Percentiles rank a stretch among this genome's conserved stretches.
Conservation (phyloP, 2,113 vertebrate genomes). For the Forbesichthys agassizii region DNA sequence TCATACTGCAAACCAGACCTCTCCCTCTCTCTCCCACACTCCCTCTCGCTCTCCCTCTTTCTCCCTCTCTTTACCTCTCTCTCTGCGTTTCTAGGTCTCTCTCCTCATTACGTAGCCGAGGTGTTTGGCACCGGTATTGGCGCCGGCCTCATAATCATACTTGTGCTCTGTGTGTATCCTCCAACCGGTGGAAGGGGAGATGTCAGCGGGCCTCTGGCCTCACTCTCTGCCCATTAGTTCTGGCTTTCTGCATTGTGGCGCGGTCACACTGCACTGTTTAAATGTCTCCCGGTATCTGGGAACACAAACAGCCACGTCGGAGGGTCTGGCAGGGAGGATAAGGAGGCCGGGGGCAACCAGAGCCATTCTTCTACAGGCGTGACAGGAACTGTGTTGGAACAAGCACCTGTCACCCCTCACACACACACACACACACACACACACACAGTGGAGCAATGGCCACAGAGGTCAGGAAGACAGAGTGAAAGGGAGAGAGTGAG, state of each 20-base stretch:
- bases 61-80: conserved; percentile 20
- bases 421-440: conserved; percentile 16
- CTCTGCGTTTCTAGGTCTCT: conserved; percentile 17
- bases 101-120: conserved; percentile 36
- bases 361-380: conserved; percentile 64
- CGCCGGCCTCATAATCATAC: conserved; percentile 35
- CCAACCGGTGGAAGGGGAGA: conserved; percentile 34
- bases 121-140: conserved; percentile 24
- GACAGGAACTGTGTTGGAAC: conserved; percentile 71
- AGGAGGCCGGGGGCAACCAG: conserved; percentile 59
- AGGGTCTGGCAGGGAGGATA: conserved; percentile 61
- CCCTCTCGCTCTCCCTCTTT: conserved; percentile 19
- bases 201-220: conserved; percentile 54
- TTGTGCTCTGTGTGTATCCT: conserved; percentile 29
- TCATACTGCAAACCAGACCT: conserved; percentile 18
- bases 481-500: conserved; percentile 7
- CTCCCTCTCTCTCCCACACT: conserved; percentile 16
- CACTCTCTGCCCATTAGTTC: conserved; percentile 52
- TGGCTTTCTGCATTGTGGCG: conserved; percentile 52
- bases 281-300: conserved; percentile 63
- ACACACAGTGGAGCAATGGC: conserved; percentile 29
- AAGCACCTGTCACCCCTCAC: conserved; percentile 65
- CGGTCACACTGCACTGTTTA: conserved; percentile 59
- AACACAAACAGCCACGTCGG: conserved; percentile 67
- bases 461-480: conserved; percentile 47